Evolutionary conservation across 37 sponge, comb jelly and placozoan species (phyloP), one percentile per base, ranked within the genome.

Genomic region (Hormiphora californensis): DNA sequence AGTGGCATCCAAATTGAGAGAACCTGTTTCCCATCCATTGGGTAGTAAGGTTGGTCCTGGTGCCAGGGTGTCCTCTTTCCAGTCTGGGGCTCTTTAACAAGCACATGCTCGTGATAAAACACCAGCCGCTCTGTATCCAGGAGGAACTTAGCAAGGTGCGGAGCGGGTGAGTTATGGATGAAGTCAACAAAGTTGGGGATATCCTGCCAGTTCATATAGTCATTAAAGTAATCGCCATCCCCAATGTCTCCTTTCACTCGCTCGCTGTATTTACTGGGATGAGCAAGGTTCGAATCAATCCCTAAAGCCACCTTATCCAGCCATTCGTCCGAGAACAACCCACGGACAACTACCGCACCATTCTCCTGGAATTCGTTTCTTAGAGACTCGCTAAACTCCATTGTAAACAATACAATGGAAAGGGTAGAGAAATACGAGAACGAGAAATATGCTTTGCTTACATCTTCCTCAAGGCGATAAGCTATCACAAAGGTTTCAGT

Each of bases 21-120:
- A 2, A 65, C 67, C 34, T 65, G 67, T 1, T 65, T 39, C 21
- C 67, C 67, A 28, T 65, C 67, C 33, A 65, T 21, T 4, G 67
- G 67, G 67, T 65, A 65, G 67, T 65, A 65, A 7, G 67, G 34
- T 19, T 65, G 67, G 37, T 65, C 67, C 19, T 65, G 67, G 37
- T 65, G 67, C 67, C 67, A 65, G 67, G 67, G 67, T 25, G 67
- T 65, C 8, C 38, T 19, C 17, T 65, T 65, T 3, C 30, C 34
- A 19, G 67, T 65, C 38, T 65, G 12, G 5, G 67, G 67, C 9
- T 65, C 67, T 32, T 65, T 65, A 32, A 4, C 3, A 35, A 65
- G 36, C 17, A 65, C 17, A 28, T 65, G 67, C 4, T 65, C 67
- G 67, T 65, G 67, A 32, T 65, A 65, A 17, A 65, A 31, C 36